These are phyloP conservation scores for Tromatobia lineatoria DNA, from an alignment of 2,888 invertebrate species.

Conservation along the genomic window DNA sequence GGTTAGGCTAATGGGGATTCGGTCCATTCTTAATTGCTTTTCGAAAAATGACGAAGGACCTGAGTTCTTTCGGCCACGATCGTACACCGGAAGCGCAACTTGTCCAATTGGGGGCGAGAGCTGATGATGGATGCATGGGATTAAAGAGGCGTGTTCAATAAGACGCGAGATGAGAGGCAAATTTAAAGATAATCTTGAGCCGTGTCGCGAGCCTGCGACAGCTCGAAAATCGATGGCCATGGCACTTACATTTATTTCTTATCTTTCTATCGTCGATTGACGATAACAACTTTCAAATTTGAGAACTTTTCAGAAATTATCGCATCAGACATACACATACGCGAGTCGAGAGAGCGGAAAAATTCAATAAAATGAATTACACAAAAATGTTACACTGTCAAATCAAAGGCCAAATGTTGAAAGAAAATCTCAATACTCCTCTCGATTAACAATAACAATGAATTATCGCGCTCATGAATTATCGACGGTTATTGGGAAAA, in stretches of 20 bases:
- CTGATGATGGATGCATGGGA: conserved; percentile 57
- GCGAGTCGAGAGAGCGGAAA: neutral
- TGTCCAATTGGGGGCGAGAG: conserved; percentile 43
- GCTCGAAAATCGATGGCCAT: conserved; percentile 14
- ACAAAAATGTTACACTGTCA: neutral
- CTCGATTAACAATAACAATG: too few relatives aligned
- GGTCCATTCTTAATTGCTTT: conserved; percentile 75
- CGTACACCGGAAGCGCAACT: conserved; percentile 69
- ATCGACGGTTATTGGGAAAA: too few relatives aligned
- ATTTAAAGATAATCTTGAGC: conserved; percentile 22
- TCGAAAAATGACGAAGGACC: conserved; percentile 63
- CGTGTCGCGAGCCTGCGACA: neutral
- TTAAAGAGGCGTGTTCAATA: conserved; percentile 53
- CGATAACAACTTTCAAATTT: conserved; percentile 18
- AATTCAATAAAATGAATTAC: neutral
- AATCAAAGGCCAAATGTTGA: too few relatives aligned
- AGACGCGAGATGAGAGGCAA: conserved; percentile 5
- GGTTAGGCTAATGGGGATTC: conserved; percentile 72
- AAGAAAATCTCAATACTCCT: too few relatives aligned
- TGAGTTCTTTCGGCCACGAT: conserved; percentile 37
- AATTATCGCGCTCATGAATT: too few relatives aligned
- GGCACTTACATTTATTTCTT: conserved; percentile 26
- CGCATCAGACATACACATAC: neutral
- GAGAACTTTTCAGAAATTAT: neutral
- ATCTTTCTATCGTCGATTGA: conserved; percentile 14